phyloP scores from a whole-genome alignment of 53 echinoderm and acorn worm genomes.

The Crossaster papposus region DNA sequence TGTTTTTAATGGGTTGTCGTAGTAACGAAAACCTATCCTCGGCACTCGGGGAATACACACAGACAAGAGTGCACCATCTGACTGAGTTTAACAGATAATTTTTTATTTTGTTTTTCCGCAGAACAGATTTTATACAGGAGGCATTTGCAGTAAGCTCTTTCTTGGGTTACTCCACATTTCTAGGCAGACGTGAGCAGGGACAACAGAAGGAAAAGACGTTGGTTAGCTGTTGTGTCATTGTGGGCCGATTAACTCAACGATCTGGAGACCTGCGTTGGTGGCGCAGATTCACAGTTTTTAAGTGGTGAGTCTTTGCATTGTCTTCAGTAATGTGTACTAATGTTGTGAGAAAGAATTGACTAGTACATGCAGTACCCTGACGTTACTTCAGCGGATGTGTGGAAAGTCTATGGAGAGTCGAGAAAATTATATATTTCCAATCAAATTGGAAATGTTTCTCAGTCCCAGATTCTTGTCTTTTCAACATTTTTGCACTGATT shows the following conservation, averaged over 20 bases:
- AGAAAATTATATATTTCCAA: too few relatives aligned
- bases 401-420: too few relatives aligned
- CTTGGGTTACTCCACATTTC: not conserved
- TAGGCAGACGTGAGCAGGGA: not conserved
- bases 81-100: not conserved
- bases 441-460: too few relatives aligned
- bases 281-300: not conserved
- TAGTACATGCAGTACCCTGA: too few relatives aligned
- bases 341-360: too few relatives aligned
- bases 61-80: not conserved
- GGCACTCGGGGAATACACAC: not conserved
- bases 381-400: too few relatives aligned
- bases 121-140: not conserved
- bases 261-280: not conserved
- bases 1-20: not conserved
- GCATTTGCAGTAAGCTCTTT: not conserved
- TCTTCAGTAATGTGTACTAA: not conserved
- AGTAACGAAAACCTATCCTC: not conserved
- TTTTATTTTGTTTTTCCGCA: not conserved
- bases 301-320: not conserved
- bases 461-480: too few relatives aligned
- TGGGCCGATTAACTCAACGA: not conserved
- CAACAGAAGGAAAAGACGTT: not conserved
- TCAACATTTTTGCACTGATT: too few relatives aligned
- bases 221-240: not conserved